These are phyloP conservation scores for Tangara arthus DNA, from an alignment of 2,797 vertebrate species.

Conservation along the genomic window DNA sequence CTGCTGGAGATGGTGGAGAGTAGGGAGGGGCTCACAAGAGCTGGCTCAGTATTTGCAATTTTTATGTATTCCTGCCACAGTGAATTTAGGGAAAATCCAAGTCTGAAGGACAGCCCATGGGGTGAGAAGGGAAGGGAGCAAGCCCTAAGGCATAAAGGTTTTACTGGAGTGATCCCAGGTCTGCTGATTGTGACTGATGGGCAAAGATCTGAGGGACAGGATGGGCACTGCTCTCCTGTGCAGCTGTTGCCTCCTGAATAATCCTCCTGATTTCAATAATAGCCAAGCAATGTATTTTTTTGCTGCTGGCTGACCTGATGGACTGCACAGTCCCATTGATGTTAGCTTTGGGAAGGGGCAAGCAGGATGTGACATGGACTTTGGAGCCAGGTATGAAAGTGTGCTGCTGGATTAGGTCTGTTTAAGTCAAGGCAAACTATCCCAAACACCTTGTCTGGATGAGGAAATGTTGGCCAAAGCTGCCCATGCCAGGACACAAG, in stretches of 20 bases:
- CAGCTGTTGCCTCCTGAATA: background rate
- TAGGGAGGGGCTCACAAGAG: rapidly evolving
- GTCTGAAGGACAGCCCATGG: background rate
- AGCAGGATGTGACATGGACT: background rate
- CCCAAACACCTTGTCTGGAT: background rate
- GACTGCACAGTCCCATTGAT: background rate
- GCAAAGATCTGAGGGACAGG: background rate
- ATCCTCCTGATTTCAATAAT: background rate
- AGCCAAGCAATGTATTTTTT: background rate
- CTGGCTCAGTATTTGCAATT: background rate
- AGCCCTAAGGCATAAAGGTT: background rate
- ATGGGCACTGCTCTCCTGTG: background rate
- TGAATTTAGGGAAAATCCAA: background rate
- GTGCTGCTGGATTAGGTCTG: background rate
- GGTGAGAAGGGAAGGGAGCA: background rate
- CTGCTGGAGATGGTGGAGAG: background rate
- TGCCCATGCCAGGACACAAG: background rate
- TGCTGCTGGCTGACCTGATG: background rate
- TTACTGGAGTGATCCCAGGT: background rate
- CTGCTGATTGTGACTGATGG: background rate
- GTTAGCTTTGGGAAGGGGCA: rapidly evolving
- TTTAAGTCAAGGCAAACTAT: background rate
- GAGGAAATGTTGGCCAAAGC: background rate
- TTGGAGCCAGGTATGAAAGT: background rate
- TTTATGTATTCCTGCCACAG: background rate